Conservation (phyloP, 2,113 vertebrate genomes). For the Gasterosteus nipponicus region DNA sequence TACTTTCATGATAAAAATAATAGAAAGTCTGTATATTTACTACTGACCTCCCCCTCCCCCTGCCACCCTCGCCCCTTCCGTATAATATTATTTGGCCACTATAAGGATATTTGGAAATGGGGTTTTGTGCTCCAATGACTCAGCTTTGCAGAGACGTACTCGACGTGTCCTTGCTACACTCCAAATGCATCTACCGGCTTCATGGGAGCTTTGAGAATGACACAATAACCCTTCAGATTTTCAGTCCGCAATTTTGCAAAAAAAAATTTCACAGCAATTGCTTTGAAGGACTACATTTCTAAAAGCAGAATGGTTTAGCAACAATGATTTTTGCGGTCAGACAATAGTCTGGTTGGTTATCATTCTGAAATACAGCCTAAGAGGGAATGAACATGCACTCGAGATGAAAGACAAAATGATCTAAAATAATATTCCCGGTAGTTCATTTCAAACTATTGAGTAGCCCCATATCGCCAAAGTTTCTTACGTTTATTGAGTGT, state of each 20-base stretch:
- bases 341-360: neutral
- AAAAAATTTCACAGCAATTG: neutral
- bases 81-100: neutral
- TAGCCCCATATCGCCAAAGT: constrained; percentile 15
- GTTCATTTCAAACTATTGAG: constrained; percentile 45
- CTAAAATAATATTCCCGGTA: constrained; percentile 16
- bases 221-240: constrained; percentile 12
- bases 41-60: neutral
- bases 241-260: constrained; percentile 4
- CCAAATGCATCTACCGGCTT: neutral
- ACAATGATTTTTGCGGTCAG: constrained; percentile 9
- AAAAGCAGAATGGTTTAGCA: neutral
- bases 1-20: neutral
- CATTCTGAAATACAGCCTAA: neutral
- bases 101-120: constrained; percentile 4
- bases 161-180: neutral
- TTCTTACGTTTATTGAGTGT: constrained; percentile 14
- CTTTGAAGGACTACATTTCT: constrained; percentile 5
- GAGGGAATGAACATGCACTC: neutral
- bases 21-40: neutral
- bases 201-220: constrained; percentile 8
- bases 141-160: neutral
- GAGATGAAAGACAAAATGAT: constrained; percentile 10
- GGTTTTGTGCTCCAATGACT: neutral
- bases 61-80: too few relatives aligned